These are phyloP conservation scores for Myanophis thanlyinensis DNA, from an alignment of 2,113 vertebrate genomes.

Conservation along the genomic window DNA sequence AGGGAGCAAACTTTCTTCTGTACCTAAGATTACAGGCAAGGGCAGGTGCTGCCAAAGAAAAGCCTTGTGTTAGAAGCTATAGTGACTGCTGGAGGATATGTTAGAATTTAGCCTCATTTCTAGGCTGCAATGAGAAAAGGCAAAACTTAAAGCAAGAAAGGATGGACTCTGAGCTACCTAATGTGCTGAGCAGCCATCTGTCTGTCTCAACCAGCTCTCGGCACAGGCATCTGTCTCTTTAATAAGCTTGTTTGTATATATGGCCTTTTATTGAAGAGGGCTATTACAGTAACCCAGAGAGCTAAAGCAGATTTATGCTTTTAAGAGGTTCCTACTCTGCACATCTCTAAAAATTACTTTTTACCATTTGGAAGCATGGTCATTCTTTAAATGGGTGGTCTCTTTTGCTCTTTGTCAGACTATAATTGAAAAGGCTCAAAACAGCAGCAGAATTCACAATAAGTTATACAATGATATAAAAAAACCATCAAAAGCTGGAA, in stretches of 20 bases:
- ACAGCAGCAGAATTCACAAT: rapidly evolving
- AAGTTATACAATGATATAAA: not conserved
- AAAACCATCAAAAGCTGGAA: not conserved
- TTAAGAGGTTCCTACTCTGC: constrained; percentile 23
- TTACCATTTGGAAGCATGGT: constrained; percentile 26
- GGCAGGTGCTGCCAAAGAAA: not conserved
- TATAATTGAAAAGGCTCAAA: constrained; percentile 12
- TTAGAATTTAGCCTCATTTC: not conserved
- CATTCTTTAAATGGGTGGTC: constrained; percentile 26
- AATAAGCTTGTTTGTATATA: constrained; percentile 14
- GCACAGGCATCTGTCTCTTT: not conserved
- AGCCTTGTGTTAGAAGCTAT: not conserved
- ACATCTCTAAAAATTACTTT: constrained; percentile 43
- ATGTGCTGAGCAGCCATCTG: rapidly evolving
- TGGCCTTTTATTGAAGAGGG: not conserved
- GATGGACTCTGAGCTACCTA: not conserved
- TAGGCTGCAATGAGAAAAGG: not conserved
- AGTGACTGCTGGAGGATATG: not conserved
- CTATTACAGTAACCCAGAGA: constrained; percentile 19
- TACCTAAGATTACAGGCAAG: not conserved
- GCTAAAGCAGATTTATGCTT: constrained; percentile 10
- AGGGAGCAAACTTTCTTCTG: not conserved
- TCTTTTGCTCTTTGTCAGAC: constrained; percentile 38
- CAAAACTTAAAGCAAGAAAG: not conserved
- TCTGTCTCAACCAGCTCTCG: not conserved